These are phyloP conservation scores for Todiramphus saurophagus DNA, from an alignment of 2,113 vertebrate genomes.

Conservation along the genomic window DNA sequence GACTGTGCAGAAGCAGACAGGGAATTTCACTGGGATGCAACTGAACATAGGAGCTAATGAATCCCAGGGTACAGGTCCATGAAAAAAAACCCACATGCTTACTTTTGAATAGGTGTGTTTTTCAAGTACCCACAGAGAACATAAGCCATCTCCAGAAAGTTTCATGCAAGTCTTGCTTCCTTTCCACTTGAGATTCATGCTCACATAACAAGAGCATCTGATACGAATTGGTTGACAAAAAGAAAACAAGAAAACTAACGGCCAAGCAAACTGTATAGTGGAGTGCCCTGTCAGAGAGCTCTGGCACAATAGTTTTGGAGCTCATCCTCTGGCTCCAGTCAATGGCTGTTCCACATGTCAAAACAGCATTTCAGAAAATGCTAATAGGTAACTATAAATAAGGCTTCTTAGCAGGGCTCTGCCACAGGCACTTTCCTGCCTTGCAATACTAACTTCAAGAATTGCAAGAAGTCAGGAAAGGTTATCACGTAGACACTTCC, in stretches of 20 bases:
- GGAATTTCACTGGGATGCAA: not conserved
- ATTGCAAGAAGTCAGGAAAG: not conserved
- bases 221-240: not conserved
- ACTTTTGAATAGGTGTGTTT: not conserved
- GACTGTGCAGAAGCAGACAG: not conserved
- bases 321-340: not conserved
- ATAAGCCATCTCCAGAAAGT: not conserved
- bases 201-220: not conserved
- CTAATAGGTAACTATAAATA: not conserved
- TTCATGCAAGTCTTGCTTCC: not conserved
- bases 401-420: not conserved
- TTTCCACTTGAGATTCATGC: not conserved
- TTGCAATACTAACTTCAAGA: not conserved
- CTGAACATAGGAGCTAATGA: not conserved
- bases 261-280: not conserved
- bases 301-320: not conserved
- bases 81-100: accelerated
- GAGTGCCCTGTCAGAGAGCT: not conserved
- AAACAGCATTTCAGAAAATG: not conserved
- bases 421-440: not conserved
- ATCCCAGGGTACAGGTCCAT: not conserved
- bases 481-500: not conserved
- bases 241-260: not conserved
- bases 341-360: not conserved
- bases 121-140: not conserved